Evolutionary conservation across 2,113 vertebrate genomes (phyloP).

Genomic region (Elanus axillaris): DNA sequence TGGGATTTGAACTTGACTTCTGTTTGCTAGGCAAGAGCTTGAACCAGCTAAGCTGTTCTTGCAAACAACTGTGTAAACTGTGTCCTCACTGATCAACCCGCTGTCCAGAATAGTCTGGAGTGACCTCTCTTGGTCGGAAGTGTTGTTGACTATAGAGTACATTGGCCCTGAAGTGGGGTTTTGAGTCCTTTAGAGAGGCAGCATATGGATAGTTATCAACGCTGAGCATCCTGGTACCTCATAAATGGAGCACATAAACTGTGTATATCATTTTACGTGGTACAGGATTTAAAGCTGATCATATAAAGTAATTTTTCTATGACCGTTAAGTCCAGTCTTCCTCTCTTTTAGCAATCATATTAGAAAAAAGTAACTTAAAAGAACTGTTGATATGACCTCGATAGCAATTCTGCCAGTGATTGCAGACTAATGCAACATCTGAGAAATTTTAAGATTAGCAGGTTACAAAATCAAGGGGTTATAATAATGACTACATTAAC

Average conservation of each 20-base stretch:
- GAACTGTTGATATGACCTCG: background rate
- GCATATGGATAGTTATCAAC: background rate
- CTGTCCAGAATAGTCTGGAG: background rate
- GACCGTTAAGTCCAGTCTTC: background rate
- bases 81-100: background rate
- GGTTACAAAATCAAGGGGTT: background rate
- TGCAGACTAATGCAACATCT: background rate
- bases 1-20: background rate
- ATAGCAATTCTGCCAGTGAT: background rate
- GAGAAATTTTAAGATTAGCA: background rate
- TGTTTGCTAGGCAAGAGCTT: background rate
- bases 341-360: background rate
- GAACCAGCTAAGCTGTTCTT: background rate
- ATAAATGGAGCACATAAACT: background rate
- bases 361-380: background rate
- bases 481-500: background rate
- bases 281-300: background rate
- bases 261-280: background rate
- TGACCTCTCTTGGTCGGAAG: background rate
- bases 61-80: background rate
- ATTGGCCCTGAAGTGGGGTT: background rate
- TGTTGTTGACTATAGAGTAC: background rate
- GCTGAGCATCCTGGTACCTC: background rate
- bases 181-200: background rate
- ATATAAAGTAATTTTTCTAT: background rate